Conservation (phyloP, 2,888 invertebrate genomes). For the Phortica okadai region DNA sequence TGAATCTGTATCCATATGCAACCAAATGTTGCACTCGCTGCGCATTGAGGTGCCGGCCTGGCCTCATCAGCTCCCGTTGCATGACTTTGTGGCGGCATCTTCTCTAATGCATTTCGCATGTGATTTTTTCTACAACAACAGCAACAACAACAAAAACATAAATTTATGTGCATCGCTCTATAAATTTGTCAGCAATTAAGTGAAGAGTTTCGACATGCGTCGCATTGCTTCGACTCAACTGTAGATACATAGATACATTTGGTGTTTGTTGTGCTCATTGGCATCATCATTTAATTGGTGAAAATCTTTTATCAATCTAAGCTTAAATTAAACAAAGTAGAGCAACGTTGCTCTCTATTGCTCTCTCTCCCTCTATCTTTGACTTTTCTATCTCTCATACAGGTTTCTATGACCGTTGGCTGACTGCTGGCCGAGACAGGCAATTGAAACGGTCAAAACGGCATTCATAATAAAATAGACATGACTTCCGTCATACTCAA, state of each 20-base stretch:
- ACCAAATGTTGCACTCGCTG: conserved; percentile 27
- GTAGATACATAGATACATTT: not conserved
- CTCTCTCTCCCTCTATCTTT: conserved; percentile 21
- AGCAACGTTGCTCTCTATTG: conserved; percentile 45
- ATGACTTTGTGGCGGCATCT: conserved; percentile 29
- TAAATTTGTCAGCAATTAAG: conserved; percentile 74
- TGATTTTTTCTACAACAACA: conserved; percentile 14
- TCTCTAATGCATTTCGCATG: conserved; percentile 39
- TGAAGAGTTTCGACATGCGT: conserved; percentile 47
- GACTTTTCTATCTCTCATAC: conserved; percentile 39
- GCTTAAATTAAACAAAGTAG: conserved; percentile 53
- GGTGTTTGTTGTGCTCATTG: too few relatives aligned
- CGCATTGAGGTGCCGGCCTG: conserved; percentile 32
- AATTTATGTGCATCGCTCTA: conserved; percentile 72
- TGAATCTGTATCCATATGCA: conserved; percentile 46
- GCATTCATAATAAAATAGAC: not conserved
- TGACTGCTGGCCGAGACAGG: conserved; percentile 41
- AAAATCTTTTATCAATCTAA: too few relatives aligned
- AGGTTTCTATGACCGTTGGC: not conserved
- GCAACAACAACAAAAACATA: not conserved
- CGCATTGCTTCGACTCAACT: conserved; percentile 67
- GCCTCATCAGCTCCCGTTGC: not conserved
- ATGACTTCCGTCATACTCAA: not conserved
- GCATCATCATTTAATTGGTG: too few relatives aligned
- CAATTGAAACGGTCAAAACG: conserved; percentile 33